Evolutionary conservation across 2,888 invertebrate genomes (phyloP).

Genomic region (Thumatha senex): DNA sequence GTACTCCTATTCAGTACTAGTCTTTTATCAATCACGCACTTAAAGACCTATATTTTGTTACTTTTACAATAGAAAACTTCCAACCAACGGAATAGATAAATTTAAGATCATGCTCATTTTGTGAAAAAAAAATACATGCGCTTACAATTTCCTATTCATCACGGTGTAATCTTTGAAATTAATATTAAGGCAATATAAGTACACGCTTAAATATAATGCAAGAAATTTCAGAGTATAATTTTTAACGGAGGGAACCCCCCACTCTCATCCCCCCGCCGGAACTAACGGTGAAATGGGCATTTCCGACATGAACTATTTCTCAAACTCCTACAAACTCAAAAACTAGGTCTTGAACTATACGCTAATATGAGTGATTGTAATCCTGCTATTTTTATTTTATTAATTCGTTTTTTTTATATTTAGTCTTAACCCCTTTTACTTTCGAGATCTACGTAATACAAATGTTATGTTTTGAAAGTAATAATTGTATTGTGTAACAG

Average conservation of each 20-base stretch:
- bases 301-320: neutral
- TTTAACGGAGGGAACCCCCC: too few species aligned
- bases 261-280: too few species aligned
- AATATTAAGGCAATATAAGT: neutral
- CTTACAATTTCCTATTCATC: neutral
- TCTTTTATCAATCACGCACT: neutral
- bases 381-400: too few species aligned
- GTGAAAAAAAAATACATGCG: slow-evolving; percentile 21
- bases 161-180: neutral
- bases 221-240: too few species aligned
- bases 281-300: neutral
- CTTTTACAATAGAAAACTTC: too few species aligned
- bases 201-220: neutral
- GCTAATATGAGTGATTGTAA: too few species aligned
- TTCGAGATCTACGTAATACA: neutral
- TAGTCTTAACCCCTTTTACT: neutral
- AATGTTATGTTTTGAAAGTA: neutral
- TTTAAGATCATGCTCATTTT: slow-evolving; percentile 19
- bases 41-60: too few species aligned
- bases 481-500: neutral
- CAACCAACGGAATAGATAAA: neutral
- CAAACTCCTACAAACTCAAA: too few species aligned
- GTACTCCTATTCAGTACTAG: neutral
- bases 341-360: too few species aligned
- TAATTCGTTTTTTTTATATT: neutral